A percentile compares a stretch with the other conserved stretches of the same genome.
These are phyloP conservation scores for Polydrusus cervinus DNA, from an alignment of 2,888 invertebrate genomes.

Conservation along the genomic window DNA sequence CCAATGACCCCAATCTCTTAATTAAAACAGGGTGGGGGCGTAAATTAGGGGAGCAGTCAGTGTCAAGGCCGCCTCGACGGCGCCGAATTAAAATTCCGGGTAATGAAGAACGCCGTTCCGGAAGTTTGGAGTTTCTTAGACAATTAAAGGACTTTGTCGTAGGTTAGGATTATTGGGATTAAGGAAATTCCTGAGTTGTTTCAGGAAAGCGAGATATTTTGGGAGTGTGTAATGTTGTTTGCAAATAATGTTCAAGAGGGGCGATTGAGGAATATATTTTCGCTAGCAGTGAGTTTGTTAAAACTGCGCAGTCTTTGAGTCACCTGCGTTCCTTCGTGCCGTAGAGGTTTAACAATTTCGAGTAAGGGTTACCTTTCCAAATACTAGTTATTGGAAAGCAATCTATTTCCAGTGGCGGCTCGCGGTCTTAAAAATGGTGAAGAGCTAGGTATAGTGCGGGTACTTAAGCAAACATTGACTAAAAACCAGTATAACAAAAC, in stretches of 20 bases:
- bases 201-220: not conserved
- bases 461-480: no score
- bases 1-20: slow-evolving; percentile 44
- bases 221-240: not conserved
- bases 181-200: not conserved
- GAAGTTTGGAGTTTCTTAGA: slow-evolving; percentile 47
- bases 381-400: no score
- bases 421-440: no score
- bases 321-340: no score
- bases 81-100: slow-evolving; percentile 48
- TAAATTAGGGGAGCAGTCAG: slow-evolving; percentile 49
- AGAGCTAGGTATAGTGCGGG: no score
- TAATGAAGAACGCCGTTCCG: slow-evolving; percentile 49
- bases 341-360: no score
- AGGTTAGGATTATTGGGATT: slow-evolving; percentile 35
- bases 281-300: no score
- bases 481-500: no score
- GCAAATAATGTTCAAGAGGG: not conserved
- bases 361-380: no score
- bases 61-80: slow-evolving; percentile 48
- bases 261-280: no score
- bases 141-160: slow-evolving; percentile 47
- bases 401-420: no score
- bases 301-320: no score
- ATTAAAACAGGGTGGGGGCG: slow-evolving; percentile 45